Percentiles rank a stretch among this genome's conserved stretches.
Conservation (phyloP, 2,888 invertebrate genomes). For the Auanema freiburgensis region DNA sequence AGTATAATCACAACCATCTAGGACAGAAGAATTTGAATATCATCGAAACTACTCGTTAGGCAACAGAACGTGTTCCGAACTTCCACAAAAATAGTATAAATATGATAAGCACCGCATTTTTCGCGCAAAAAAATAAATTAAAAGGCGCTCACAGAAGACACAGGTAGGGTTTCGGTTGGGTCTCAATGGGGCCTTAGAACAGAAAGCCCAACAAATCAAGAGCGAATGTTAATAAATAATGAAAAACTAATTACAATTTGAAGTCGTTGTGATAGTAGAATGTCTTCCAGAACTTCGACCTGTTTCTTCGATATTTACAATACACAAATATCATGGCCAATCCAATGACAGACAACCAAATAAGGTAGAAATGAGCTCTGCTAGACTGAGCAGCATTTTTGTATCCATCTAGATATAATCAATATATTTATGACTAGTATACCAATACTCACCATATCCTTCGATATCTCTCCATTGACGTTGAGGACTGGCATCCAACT, state of each 20-base stretch:
- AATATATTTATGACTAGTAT: not conserved
- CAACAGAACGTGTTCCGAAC: too few species aligned
- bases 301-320: constrained; percentile 59
- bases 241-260: constrained; percentile 58
- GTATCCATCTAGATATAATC: not conserved
- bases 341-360: constrained; percentile 45
- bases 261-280: constrained; percentile 64
- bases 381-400: constrained; percentile 9
- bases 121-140: not conserved
- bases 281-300: constrained; percentile 62
- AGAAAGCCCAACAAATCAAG: too few species aligned
- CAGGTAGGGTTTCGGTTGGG: not conserved
- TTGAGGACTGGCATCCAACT: constrained; percentile 49
- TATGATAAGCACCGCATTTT: not conserved
- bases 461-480: constrained; percentile 51
- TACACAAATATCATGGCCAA: constrained; percentile 49
- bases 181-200: not conserved
- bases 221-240: constrained; percentile 10
- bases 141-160: not conserved
- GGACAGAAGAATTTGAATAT: not conserved
- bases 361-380: constrained; percentile 32
- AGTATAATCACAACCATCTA: constrained; percentile 2
- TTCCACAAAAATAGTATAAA: not conserved
- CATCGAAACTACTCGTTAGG: not conserved
- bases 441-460: constrained; percentile 35